A percentile compares a stretch with the other conserved stretches of the same genome.
phyloP scores from a whole-genome alignment of 2,888 invertebrate genomes.

The Drosophila anomalata region DNA sequence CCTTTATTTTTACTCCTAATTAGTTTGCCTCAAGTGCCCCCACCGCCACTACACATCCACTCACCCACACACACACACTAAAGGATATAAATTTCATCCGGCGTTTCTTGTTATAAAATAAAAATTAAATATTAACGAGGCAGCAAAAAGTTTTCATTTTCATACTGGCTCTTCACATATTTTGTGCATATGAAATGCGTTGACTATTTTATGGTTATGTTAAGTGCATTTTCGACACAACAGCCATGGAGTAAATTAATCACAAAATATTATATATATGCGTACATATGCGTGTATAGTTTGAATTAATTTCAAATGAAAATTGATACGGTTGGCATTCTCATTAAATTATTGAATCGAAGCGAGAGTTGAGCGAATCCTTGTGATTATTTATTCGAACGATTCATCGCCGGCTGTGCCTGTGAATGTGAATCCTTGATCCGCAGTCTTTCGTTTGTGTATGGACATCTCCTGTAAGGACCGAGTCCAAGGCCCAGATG shows the following conservation, averaged over 20 bases:
- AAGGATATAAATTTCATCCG: conserved; percentile 4
- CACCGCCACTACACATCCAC: neutral
- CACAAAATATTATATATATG: conserved; percentile 6
- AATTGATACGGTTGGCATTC: conserved; percentile 52
- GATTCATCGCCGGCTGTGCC: conserved; percentile 4
- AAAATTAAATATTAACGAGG: conserved; percentile 66
- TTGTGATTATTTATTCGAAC: conserved; percentile 59
- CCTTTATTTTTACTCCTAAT: conserved; percentile 40
- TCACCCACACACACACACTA: neutral
- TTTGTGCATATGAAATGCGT: conserved; percentile 39
- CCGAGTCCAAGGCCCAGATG: conserved; percentile 38
- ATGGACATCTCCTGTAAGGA: conserved; percentile 3
- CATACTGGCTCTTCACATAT: conserved; percentile 35
- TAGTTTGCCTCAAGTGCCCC: conserved; percentile 39
- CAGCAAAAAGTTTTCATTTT: conserved; percentile 40
- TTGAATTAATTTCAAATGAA: conserved; percentile 53
- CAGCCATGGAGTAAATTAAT: conserved; percentile 47
- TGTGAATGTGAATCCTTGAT: neutral
- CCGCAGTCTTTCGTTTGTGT: neutral
- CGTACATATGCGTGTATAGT: neutral
- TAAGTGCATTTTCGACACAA: conserved; percentile 26
- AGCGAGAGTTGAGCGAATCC: conserved; percentile 7
- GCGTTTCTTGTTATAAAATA: conserved; percentile 17
- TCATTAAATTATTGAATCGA: conserved; percentile 24
- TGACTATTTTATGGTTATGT: conserved; percentile 21